Base-by-base conservation (phyloP, 2,888 invertebrate genomes). In the Drosophila lacicola region DNA sequence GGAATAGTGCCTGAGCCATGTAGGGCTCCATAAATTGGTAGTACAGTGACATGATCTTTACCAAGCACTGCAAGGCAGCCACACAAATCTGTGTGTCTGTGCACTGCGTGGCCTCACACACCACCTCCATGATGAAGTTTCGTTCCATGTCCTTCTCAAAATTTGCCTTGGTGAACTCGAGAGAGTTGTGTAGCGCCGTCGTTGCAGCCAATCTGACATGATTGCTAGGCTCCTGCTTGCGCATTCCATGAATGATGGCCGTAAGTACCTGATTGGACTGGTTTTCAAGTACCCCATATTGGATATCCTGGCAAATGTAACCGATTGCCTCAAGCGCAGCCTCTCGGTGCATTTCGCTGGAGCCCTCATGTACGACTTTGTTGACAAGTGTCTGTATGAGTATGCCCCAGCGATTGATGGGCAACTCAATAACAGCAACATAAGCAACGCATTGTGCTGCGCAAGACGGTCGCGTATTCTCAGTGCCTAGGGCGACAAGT, bases 21-120 rank as follows among this genome's bases (percentile, higher is more conserved):
- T 99, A 99, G 13, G 97, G 96, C 92, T 99, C 99, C 99, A 99
- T 99, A 91, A 97, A 97, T 92, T 98, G 97, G 92, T 99, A 99
- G 92, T 99, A 99, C 4, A 99, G 94, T 0, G 99, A 97, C 94
- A 99, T 96, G 82, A 99, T 99, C 94, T 98, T 98, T 5, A 96
- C 99, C 90, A 99, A 94, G 93, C 99, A 99, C 92, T 99, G 99
- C 60, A 99, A 94, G 3, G 99, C 98, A 10, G 98, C 98, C 14
- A 99, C 99, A 93, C 96, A 95, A 50, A 99, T 97, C 93, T 97
- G 96, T 65, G 96, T 96, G 90, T 99, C 98, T 54, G 94, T 93
- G 6, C 97, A 98, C 92, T 99, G 99, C 1, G 99, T 99, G 3
- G 99, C 98, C 93, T 99, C 98, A 93, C 99, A 99, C 8, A 99